Evolutionary conservation across 1,140 invertebrate genomes (phyloP).

Genomic region (Procambarus clarkii): DNA sequence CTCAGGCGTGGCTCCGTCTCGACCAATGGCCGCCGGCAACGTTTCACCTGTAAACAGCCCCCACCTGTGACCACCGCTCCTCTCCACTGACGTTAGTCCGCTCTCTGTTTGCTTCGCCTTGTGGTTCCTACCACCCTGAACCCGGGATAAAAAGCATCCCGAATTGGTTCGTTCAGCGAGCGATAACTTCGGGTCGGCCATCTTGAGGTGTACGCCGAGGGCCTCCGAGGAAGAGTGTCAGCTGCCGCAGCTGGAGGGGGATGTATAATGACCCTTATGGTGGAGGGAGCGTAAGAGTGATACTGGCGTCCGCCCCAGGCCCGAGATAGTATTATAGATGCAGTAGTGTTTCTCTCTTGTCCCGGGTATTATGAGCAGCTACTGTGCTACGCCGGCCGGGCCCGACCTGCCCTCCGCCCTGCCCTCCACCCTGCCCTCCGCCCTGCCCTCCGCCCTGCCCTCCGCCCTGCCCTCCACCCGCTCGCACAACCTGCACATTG

Average conservation of each 20-base stretch:
- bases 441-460: not conserved
- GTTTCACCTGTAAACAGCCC: conserved; percentile 62
- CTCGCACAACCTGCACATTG: not conserved
- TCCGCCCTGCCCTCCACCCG: not conserved
- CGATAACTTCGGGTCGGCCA: conserved; percentile 7
- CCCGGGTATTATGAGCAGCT: conserved; percentile 54
- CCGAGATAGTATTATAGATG: conserved; percentile 6
- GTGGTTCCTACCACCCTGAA: not conserved
- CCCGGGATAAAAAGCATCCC: not conserved
- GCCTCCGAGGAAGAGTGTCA: conserved; percentile 15
- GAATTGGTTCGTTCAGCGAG: conserved; percentile 7
- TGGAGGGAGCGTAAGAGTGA: not conserved
- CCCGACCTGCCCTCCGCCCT: not conserved
- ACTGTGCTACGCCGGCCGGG: conserved; percentile 36
- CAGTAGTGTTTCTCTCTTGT: conserved; percentile 42
- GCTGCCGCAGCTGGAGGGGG: not conserved
- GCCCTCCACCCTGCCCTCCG: not conserved
- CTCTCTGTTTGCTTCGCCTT: not conserved
- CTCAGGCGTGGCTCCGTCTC: conserved; percentile 49
- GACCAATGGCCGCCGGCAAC: conserved; percentile 31
- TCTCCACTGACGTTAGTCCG: not conserved
- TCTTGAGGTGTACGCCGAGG: conserved; percentile 49
- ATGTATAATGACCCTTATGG: not conserved
- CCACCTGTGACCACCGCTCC: conserved; percentile 39
- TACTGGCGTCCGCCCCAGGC: not conserved